Evolutionary conservation across 2,888 invertebrate genomes (phyloP), one percentile per base, ranked within the genome.

Genomic region (Platycheirus albimanus): DNA sequence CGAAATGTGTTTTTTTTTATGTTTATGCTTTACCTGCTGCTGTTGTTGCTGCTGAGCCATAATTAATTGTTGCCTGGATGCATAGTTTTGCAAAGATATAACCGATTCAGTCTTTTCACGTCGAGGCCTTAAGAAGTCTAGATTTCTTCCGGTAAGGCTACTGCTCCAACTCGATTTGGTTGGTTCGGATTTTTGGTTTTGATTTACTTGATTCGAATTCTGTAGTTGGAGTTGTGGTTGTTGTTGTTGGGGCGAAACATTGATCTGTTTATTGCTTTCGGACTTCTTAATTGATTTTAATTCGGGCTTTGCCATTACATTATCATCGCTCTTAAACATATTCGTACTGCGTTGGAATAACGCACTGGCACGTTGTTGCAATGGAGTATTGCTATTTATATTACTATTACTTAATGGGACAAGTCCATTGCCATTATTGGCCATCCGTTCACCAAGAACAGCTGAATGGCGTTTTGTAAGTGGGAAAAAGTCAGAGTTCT

Each of bases 21-120:
- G 85, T 74, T 85, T 85, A 85, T 79, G 85, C 85, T 87, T 88
- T 89, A 89, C 89, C 87, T 89, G 90, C 86, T 88, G 90, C 81
- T 86, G 87, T 70, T 87, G 84, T 76, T 87, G 87, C 84, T 87
- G 86, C 85, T 86, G 89, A 69, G 88, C 88, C 78, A 89, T 87
- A 76, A 88, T 86, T 52, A 92, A 90, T 85, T 92, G 92, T 85
- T 91, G 91, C 67, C 92, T 90, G 76, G 91, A 91, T 78, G 92
- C 92, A 56, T 92, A 91, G 90, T 92, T 94, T 87, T 95, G 93
- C 89, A 95, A 93, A 87, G 96, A 94, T 89, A 96, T 96, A 91
- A 96, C 96, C 80, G 96, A 96, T 92, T 97, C 96, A 88, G 96
- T 97, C 92, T 96, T 96, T 93, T 97, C 96, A 87, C 96, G 93